Base-by-base conservation (phyloP, 2,797 vertebrate species). In the Sylvilagus floridanus region DNA sequence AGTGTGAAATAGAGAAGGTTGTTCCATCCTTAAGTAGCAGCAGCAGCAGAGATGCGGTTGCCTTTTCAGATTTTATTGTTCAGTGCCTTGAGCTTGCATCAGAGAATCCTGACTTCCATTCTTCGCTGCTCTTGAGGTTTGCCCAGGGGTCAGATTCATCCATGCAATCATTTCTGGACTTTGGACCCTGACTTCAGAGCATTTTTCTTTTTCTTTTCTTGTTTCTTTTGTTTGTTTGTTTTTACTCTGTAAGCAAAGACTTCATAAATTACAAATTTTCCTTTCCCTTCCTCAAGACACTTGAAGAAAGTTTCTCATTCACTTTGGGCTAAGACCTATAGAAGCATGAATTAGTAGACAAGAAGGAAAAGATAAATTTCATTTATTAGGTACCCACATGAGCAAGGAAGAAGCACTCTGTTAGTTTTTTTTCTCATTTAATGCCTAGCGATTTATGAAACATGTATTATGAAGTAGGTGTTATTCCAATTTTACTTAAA, bases 221-320 rank as follows among this genome's bases (percentile, higher is more conserved):
- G 42, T 47, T 47, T 47, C 42, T 47, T 47, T 47, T 47, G 42
- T 9, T 47, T 47, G 42, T 47, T 47, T 9, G 42, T 47, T 65
- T 35, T 52, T 19, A 90, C 1, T 90, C 28, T 88, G 6, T 1
- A 92, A 93, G 8, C 24, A 76, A 77, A 87, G 87, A n/a, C 19
- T 85, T 95, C 22, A 2, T 50, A 93, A 54, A 5, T 50, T 3
- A 66, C 14, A 63, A 37, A 68, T 35, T 79, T 76, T 72, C 78
- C 35, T 93, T 21, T 71, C 22, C 6, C 26, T 95, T 95, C 90
- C 30, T 83, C 21, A 13, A 26, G 30, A 19, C 83, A 79, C 52
- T 78, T 92, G 54, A 75, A 92, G 22, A 88, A 54, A 88, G 16
- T 68, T 91, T 89, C 37, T 78, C 28, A 66, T 84, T 22, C 22